phyloP scores from a whole-genome alignment of 92 coral and sea anemone genomes.

The Parazoanthus darwini region DNA sequence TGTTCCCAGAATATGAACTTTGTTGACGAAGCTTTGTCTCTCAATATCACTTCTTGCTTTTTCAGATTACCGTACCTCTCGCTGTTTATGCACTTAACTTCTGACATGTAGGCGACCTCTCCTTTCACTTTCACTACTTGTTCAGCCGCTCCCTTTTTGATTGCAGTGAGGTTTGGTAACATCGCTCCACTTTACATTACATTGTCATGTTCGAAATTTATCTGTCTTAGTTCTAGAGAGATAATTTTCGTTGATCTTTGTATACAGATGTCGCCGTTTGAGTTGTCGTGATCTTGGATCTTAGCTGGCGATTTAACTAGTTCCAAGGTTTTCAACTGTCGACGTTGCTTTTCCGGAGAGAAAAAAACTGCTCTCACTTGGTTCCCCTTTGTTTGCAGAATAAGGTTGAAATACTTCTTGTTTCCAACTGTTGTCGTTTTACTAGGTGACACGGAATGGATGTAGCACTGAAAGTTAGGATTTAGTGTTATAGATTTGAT shows the following conservation, averaged over 20 bases:
- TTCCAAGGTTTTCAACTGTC: slow-evolving; percentile 6
- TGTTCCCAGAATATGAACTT: slow-evolving; percentile 33
- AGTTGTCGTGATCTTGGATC: slow-evolving; percentile 9
- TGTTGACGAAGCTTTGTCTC: slow-evolving; percentile 33
- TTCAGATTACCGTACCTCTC: slow-evolving; percentile 26
- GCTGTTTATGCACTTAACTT: slow-evolving; percentile 23
- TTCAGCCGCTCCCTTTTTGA: slow-evolving; percentile 34
- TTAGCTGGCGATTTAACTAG: slow-evolving; percentile 2
- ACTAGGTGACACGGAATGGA: slow-evolving; percentile 14
- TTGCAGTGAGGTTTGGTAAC: slow-evolving; percentile 32
- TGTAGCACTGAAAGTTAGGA: slow-evolving; percentile 9
- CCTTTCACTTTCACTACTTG: slow-evolving; percentile 39
- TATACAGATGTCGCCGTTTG: slow-evolving; percentile 21
- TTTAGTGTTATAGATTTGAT: not conserved
- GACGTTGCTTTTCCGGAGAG: slow-evolving; percentile 19
- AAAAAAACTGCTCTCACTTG: slow-evolving; percentile 16
- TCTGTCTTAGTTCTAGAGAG: slow-evolving; percentile 24
- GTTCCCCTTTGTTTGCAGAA: slow-evolving; percentile 17
- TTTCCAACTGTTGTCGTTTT: slow-evolving; percentile 16
- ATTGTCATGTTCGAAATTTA: slow-evolving; percentile 24
- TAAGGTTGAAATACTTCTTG: slow-evolving; percentile 18
- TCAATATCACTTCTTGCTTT: slow-evolving; percentile 34
- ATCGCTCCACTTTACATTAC: slow-evolving; percentile 22
- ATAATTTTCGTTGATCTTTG: slow-evolving; percentile 24
- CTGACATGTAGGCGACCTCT: slow-evolving; percentile 34